Base-by-base conservation (phyloP, 1,140 invertebrate species). In the Drepana arcuata region DNA sequence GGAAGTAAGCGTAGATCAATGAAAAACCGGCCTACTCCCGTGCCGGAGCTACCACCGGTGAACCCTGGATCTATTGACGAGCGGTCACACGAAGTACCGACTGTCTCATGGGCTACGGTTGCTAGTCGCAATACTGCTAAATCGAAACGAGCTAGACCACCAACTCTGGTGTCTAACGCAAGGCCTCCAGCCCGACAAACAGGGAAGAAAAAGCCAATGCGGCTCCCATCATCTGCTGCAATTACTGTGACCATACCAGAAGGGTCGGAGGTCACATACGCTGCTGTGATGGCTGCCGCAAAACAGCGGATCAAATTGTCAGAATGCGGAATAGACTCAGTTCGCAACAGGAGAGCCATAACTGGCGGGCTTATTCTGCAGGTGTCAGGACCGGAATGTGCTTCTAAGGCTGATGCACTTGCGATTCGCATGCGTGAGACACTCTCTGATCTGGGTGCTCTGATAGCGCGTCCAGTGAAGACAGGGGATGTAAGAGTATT, bases 401-500 rank as follows among this genome's bases (percentile, higher is more conserved):
- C 15, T 0, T 2, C 15, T 1, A 53, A 53, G 10, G 50, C 50
- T 0, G 34, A 48, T 13, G n/a, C n/a, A 0, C 28, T 53, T 2
- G 50, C 44, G 0, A 21, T n/a, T 1, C 35, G 30, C 2, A 11
- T 53, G 12, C 30, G 21, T 0, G 30, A 44, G 1, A 29, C 16
- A 0, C 7, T 48, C 0, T 7, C 14, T 0, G 41, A 37, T 5
- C 12, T 39, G 13, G 34, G 14, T 2, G 44, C 42, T 0, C 30
- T 14, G 0, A 34, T 48, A 1, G 13, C 34, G 2, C 30, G 50
- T 1, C 49, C 49, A 3, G n/a, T n/a, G 7, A 53, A 53, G 13
- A 30, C n/a, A 9, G 38, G 18, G 10, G 45, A 54, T 10, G 12
- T 38, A 1, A 35, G 45, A 2, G 31, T 54, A 0, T 28, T 39